These are phyloP conservation scores for Pocota personata DNA, from an alignment of 2,888 invertebrate genomes.

Conservation along the genomic window DNA sequence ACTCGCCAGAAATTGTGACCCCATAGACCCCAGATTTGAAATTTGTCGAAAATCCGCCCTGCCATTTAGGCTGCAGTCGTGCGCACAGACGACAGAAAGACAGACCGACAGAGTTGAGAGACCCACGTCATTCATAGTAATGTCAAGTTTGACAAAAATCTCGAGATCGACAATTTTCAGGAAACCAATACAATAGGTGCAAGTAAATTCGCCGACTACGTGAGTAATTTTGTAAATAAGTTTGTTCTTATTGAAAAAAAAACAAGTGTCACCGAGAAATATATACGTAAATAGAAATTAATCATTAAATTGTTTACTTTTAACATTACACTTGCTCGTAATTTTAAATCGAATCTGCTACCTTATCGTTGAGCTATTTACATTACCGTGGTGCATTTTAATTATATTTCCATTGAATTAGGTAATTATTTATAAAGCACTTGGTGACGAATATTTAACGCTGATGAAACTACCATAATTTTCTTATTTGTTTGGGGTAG, in stretches of 20 bases:
- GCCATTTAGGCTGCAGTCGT: too few species aligned
- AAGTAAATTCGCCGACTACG: neutral
- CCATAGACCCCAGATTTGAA: too few species aligned
- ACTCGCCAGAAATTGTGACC: too few species aligned
- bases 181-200: too few species aligned
- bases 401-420: neutral
- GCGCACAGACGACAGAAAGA: too few species aligned
- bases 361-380: neutral
- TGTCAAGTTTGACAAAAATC: too few species aligned
- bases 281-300: neutral
- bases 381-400: neutral
- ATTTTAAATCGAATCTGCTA: neutral
- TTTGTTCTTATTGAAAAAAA: neutral
- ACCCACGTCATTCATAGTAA: too few species aligned
- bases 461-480: conserved; percentile 1
- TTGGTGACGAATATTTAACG: neutral
- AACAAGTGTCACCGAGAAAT: neutral
- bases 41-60: too few species aligned
- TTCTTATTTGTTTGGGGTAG: neutral
- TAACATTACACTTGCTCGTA: neutral
- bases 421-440: neutral
- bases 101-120: too few species aligned
- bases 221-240: neutral
- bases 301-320: neutral
- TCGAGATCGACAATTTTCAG: too few species aligned